Conservation (phyloP, 1,140 invertebrate species). For the Venturia canescens region DNA sequence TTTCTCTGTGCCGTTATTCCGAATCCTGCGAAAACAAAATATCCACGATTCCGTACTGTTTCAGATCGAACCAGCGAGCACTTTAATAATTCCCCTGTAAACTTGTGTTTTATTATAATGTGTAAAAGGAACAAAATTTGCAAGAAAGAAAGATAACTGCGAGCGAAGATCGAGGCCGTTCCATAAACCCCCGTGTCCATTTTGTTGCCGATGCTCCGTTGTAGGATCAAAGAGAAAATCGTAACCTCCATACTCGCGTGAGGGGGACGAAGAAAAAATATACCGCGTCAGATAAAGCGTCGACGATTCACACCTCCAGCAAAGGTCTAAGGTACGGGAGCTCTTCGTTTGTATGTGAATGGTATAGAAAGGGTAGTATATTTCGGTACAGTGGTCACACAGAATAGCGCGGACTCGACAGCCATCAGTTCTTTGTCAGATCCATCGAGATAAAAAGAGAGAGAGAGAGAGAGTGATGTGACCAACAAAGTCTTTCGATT, state of each 20-base stretch:
- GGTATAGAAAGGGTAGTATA: not conserved
- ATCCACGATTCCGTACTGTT: not conserved
- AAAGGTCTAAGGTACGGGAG: not conserved
- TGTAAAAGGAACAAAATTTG: not conserved
- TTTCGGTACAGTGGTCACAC: conserved; percentile 2
- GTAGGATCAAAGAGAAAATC: not conserved
- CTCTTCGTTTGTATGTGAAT: not conserved
- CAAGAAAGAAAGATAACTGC: not conserved
- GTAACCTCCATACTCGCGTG: not conserved
- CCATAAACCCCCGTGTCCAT: not conserved
- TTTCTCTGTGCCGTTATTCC: not conserved
- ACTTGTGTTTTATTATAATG: not conserved
- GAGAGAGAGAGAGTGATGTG: not conserved
- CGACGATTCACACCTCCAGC: not conserved
- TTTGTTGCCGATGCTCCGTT: not conserved
- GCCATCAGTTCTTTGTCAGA: not conserved
- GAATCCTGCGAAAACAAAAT: not conserved
- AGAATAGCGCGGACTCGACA: not conserved
- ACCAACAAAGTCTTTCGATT: conserved; percentile 33
- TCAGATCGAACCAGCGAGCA: not conserved
- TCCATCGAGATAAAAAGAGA: not conserved
- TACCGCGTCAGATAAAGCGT: conserved; percentile 7
- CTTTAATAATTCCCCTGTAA: not conserved
- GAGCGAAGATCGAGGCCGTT: not conserved
- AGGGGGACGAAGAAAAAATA: not conserved